These are phyloP conservation scores for Hypotaenidia okinawae DNA, from an alignment of 2,797 vertebrate species.

Conservation along the genomic window DNA sequence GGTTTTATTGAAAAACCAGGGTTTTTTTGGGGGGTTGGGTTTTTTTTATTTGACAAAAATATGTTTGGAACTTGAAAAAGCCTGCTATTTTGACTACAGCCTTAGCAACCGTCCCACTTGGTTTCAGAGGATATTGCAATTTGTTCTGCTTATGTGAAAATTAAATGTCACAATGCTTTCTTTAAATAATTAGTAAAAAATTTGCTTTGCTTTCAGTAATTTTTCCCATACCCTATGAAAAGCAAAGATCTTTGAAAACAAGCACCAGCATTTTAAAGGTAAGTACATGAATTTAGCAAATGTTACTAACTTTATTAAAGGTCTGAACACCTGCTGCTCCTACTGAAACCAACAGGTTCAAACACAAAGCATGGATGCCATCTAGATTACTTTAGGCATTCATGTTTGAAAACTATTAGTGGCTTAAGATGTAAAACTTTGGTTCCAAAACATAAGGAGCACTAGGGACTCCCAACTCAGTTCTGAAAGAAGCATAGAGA, in stretches of 20 bases:
- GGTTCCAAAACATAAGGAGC: too few species aligned
- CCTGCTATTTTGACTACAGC: background rate
- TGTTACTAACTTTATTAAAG: background rate
- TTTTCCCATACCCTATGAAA: background rate
- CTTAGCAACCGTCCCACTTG: background rate
- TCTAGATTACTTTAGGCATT: background rate
- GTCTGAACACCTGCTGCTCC: background rate
- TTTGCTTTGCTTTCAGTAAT: constrained; percentile 2
- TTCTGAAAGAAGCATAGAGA: too few species aligned
- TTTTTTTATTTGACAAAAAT: background rate
- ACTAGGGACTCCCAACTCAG: too few species aligned
- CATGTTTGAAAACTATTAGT: background rate
- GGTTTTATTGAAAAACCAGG: background rate
- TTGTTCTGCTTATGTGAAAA: constrained; percentile 53
- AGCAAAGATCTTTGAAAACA: background rate
- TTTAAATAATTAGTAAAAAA: constrained; percentile 56
- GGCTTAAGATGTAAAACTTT: background rate
- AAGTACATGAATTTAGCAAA: background rate
- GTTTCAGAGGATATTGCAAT: constrained; percentile 18
- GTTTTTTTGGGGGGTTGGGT: background rate
- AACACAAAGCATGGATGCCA: background rate
- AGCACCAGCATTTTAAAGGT: background rate
- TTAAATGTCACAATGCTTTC: background rate
- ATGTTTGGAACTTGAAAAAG: background rate
- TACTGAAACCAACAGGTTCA: background rate